Conservation (phyloP, 2,888 invertebrate species). For the Lysandra bellargus region DNA sequence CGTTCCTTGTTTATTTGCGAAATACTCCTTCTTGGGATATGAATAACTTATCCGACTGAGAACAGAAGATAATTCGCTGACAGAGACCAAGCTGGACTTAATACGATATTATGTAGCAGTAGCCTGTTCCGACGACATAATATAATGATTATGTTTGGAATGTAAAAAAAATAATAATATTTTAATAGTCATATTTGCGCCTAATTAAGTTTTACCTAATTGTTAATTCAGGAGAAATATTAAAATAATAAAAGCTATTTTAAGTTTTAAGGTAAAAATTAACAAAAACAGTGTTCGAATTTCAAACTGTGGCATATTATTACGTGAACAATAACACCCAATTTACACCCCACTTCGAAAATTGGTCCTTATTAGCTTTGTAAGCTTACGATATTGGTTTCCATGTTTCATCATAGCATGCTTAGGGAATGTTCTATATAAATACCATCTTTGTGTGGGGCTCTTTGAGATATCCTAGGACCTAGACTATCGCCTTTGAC, state of each 20-base stretch:
- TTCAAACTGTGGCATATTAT: background rate
- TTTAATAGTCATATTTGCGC: too few species aligned
- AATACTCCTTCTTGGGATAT: constrained; percentile 3
- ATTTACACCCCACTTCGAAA: background rate
- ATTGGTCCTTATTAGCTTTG: background rate
- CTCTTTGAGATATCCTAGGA: background rate
- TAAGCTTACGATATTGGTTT: background rate
- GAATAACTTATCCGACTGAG: background rate
- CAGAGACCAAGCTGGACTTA: background rate
- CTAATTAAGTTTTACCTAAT: too few species aligned
- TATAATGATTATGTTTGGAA: too few species aligned
- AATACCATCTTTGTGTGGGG: constrained; percentile 2
- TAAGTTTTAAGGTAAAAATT: too few species aligned
- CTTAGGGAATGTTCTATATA: constrained; percentile 4
- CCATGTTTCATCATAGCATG: background rate
- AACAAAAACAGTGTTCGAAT: background rate
- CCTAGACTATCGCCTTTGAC: background rate
- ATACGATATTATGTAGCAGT: background rate
- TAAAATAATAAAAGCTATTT: too few species aligned
- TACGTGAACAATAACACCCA: background rate
- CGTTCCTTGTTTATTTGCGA: constrained; percentile 6
- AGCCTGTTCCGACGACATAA: background rate
- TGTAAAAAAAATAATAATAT: too few species aligned
- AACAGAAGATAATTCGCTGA: background rate
- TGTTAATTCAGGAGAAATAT: too few species aligned